Evolutionary conservation across 2,797 vertebrate genomes (phyloP), one percentile per base, ranked within the genome.

Genomic region (Apodemus agrarius): DNA sequence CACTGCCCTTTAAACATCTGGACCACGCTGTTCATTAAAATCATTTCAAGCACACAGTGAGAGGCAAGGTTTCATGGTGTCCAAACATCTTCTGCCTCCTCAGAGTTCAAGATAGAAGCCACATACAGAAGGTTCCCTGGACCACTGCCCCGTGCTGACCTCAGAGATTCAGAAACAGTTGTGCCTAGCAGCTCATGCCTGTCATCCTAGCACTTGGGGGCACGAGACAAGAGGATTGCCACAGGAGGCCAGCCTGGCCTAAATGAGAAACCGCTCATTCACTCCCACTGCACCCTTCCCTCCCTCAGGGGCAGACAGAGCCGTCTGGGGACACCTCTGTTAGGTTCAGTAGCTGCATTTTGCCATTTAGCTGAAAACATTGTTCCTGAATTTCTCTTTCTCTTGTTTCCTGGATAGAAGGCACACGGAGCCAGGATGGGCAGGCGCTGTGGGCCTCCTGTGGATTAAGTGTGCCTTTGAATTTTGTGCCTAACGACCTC

Each of bases 21-120:
- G 43, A 81, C 89, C 59, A 94, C 37, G 22, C 24, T 74, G 46
- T 86, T 52, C 31, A 1, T 93, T 78, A 82, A 93, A 93, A 79
- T 54, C 37, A 74, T 40, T 29, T 67, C 63, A 81, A 81, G 79
- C 17, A 49, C 34, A 80, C 11, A n/a, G 21, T 13, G 14, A 75
- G 43, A 87, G 75, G 24, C 69, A 74, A 40, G 24, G 4, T 52
- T 54, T 85, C 8, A 65, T 16, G n/a, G 4, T 12, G 31, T 43
- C 6, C 67, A 40, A 37, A 72, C 16, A 31, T 67, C 19, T 83
- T 13, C 10, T 59, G 57, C 67, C 5, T 86, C 63, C 76, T 21
- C 83, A 52, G 91, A 87, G 40, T 80, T 80, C 11, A 49, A 59
- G 69, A 57, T 81, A 76, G 63, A 85, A 80, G 69, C 57, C 14